Evolutionary conservation across 2,113 vertebrate species (phyloP).

Genomic region (Percina caprodes): DNA sequence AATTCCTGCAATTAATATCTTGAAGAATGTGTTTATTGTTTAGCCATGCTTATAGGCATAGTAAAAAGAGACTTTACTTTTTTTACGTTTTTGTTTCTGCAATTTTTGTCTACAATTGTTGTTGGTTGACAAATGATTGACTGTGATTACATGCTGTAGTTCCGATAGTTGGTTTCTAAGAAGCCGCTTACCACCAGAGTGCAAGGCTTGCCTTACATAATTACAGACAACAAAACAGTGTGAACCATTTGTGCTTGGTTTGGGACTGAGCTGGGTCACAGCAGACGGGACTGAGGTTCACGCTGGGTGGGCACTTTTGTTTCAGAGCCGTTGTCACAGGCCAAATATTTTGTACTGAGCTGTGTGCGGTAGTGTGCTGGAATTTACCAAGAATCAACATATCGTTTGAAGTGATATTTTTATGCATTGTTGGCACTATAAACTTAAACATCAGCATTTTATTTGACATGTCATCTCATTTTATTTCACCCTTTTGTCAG

Average conservation of each 20-base stretch:
- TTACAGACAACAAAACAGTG: conserved; percentile 23
- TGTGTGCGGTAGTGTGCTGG: neutral
- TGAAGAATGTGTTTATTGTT: neutral
- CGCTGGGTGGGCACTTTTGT: neutral
- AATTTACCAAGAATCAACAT: neutral
- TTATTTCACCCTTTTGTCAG: conserved; percentile 70
- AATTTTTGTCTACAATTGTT: neutral
- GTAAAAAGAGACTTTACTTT: neutral
- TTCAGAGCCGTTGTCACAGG: conserved; percentile 2
- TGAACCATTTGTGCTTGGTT: conserved; percentile 19
- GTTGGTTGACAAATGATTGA: conserved; percentile 35
- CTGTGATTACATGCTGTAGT: conserved; percentile 36
- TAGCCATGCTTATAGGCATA: neutral
- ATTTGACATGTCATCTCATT: no score
- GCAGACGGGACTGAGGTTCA: conserved; percentile 7
- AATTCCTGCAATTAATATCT: neutral
- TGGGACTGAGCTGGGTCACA: conserved; percentile 16
- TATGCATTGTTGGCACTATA: neutral
- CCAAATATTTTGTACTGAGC: conserved; percentile 9
- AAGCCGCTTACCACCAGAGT: conserved; percentile 19
- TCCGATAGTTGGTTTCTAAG: conserved; percentile 29
- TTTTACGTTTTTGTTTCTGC: neutral
- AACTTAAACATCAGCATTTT: neutral
- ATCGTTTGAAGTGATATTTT: neutral
- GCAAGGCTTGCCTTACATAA: conserved; percentile 12